Conservation (phyloP, 2,888 invertebrate genomes). For the Exephanes ischioxanthus region DNA sequence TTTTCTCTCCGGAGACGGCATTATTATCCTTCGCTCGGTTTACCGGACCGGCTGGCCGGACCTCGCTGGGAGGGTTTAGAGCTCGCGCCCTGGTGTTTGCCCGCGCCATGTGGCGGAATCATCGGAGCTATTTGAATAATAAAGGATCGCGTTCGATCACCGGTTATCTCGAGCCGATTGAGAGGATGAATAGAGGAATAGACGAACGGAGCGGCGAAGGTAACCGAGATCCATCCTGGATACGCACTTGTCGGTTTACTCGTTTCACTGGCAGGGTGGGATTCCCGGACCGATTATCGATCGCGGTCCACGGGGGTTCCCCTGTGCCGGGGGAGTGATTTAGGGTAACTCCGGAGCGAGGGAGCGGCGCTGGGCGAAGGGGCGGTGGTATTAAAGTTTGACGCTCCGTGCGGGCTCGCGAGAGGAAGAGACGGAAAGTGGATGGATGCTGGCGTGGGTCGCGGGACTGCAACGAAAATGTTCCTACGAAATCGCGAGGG, state of each 20-base stretch:
- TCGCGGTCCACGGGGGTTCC: slow-evolving; percentile 41
- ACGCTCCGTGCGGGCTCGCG: slow-evolving; percentile 52
- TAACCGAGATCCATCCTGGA: background rate
- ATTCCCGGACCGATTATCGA: slow-evolving; percentile 64
- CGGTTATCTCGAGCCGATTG: background rate
- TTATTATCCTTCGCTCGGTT: slow-evolving; percentile 52
- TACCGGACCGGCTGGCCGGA: slow-evolving; percentile 11
- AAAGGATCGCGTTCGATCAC: slow-evolving; percentile 16
- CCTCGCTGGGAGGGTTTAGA: slow-evolving; percentile 27
- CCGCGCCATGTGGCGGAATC: slow-evolving; percentile 33
- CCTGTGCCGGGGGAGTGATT: slow-evolving; percentile 63
- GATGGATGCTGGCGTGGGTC: slow-evolving; percentile 35
- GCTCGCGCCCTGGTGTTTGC: slow-evolving; percentile 1
- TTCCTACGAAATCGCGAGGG: slow-evolving; percentile 39
- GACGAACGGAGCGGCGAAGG: background rate
- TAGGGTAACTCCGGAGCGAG: slow-evolving; percentile 50
- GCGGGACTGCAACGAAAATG: slow-evolving; percentile 22
- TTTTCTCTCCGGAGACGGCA: slow-evolving; percentile 43
- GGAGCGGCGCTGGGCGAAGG: slow-evolving; percentile 19
- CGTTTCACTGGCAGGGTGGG: slow-evolving; percentile 10
- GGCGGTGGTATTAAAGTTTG: slow-evolving; percentile 68
- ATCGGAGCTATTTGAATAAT: slow-evolving; percentile 36
- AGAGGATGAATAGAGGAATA: slow-evolving; percentile 7
- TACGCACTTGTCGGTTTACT: slow-evolving; percentile 46
- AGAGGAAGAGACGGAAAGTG: slow-evolving; percentile 25